Evolutionary conservation across 2,113 vertebrate species (phyloP).

Genomic region (Seriola rivoliana): DNA sequence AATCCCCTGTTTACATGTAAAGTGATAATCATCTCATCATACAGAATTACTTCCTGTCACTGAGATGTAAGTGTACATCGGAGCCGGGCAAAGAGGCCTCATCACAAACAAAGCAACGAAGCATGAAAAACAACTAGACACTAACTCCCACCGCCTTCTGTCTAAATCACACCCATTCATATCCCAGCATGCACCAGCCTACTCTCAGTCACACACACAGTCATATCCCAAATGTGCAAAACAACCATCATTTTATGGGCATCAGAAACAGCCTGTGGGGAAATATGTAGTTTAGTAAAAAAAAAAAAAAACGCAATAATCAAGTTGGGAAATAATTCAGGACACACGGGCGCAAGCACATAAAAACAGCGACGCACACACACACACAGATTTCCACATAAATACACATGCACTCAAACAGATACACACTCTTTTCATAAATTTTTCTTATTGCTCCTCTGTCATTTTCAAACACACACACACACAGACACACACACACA

Average conservation of each 20-base stretch:
- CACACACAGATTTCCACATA: background rate
- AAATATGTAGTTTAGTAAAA: conserved; percentile 73
- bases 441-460: conserved; percentile 24
- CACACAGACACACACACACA: background rate
- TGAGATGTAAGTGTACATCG: conserved; percentile 21
- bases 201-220: conserved; percentile 54
- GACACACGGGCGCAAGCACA: conserved; percentile 41
- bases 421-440: background rate
- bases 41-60: conserved; percentile 20
- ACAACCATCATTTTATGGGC: conserved; percentile 59
- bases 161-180: conserved; percentile 70
- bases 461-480: background rate
- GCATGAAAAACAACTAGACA: conserved; percentile 64
- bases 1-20: conserved; percentile 16
- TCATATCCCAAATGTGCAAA: conserved; percentile 58
- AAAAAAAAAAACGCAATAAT: conserved; percentile 46
- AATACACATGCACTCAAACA: background rate
- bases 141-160: conserved; percentile 72
- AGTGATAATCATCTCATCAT: conserved; percentile 42
- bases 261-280: conserved; percentile 66
- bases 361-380: conserved; percentile 5
- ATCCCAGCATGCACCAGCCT: conserved; percentile 70
- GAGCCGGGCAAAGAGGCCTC: conserved; percentile 32
- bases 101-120: conserved; percentile 49
- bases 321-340: conserved; percentile 73